Evolutionary conservation across 2,113 vertebrate genomes (phyloP).

Genomic region (Empidonax alnorum): DNA sequence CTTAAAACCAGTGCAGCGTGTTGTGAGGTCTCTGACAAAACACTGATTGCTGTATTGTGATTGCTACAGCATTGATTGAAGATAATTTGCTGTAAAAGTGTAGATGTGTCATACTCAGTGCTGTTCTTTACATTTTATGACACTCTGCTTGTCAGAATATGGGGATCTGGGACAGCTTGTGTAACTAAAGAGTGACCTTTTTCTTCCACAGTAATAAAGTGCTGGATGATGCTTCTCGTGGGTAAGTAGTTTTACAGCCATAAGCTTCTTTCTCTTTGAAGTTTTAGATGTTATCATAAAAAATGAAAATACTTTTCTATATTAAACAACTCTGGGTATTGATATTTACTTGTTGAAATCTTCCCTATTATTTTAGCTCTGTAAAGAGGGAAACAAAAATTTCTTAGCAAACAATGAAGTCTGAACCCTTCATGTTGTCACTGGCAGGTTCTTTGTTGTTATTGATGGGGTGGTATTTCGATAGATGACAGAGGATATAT

Average conservation of each 20-base stretch:
- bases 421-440: neutral
- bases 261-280: neutral
- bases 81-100: neutral
- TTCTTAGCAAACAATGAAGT: neutral
- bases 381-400: neutral
- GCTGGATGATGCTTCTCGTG: neutral
- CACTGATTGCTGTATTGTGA: neutral
- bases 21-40: slow-evolving; percentile 19
- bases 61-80: neutral
- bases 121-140: neutral
- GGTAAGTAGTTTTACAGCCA: neutral
- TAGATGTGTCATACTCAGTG: neutral
- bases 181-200: neutral
- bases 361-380: neutral
- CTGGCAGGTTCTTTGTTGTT: neutral
- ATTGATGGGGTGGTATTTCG: neutral
- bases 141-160: neutral
- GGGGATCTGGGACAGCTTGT: neutral
- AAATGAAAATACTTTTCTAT: neutral
- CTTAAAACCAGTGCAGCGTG: neutral
- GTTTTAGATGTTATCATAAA: neutral
- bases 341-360: neutral
- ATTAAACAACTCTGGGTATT: neutral
- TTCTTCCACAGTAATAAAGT: neutral
- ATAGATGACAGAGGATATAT: neutral